Evolutionary conservation across 2,113 vertebrate species (phyloP).

Genomic region (Otus sunia): DNA sequence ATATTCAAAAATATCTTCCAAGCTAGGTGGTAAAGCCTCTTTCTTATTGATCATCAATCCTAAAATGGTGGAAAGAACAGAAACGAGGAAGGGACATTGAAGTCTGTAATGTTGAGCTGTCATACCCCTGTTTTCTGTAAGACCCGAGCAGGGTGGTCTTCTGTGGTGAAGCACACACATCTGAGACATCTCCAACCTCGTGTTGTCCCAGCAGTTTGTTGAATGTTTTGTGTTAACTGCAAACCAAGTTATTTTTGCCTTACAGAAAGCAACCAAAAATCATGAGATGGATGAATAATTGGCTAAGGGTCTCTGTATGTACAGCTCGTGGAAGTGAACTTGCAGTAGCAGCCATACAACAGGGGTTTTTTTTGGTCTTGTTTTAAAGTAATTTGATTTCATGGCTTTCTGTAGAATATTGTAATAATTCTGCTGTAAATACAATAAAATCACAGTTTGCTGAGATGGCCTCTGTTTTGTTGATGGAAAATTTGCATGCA

Average conservation of each 20-base stretch:
- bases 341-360: conserved; percentile 32
- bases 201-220: neutral
- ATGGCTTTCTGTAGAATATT: conserved; percentile 67
- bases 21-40: neutral
- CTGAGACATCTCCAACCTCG: neutral
- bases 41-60: neutral
- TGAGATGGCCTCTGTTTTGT: neutral
- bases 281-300: neutral
- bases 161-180: fast-evolving
- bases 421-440: conserved; percentile 70
- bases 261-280: conserved; percentile 43
- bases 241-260: conserved; percentile 48
- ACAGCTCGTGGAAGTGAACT: neutral
- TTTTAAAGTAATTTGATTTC: conserved; percentile 44
- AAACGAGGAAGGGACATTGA: neutral
- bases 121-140: neutral
- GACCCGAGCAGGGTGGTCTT: neutral
- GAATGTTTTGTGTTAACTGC: neutral
- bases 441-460: conserved; percentile 64
- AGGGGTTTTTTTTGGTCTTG: neutral
- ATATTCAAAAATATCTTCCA: neutral
- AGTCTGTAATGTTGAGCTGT: neutral
- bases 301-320: neutral
- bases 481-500: neutral
- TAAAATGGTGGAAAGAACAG: neutral